A percentile compares a stretch with the other conserved stretches of the same genome.
These are phyloP conservation scores for Ostrea edulis DNA, from an alignment of 1,140 invertebrate genomes.

Conservation along the genomic window DNA sequence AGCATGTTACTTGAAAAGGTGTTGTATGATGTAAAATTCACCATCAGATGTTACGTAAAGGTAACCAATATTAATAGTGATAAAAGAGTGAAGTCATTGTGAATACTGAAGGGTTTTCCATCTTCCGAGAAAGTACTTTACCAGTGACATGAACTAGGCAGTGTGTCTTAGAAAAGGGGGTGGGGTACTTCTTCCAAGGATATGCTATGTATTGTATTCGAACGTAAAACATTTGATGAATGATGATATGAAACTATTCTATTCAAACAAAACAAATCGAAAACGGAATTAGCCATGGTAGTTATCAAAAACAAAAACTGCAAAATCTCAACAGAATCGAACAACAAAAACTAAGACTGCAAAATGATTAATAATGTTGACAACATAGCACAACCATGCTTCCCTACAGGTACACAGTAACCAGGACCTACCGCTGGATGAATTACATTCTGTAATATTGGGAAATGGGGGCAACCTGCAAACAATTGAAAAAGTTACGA, in stretches of 20 bases:
- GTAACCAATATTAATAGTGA: not conserved
- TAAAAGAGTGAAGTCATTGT: not conserved
- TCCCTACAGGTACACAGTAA: not conserved
- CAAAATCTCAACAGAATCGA: not conserved
- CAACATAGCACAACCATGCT: not conserved
- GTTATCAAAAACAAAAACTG: not conserved
- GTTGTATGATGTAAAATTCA: not conserved
- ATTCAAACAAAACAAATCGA: too few species aligned
- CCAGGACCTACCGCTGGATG: not conserved
- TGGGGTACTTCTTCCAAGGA: too few species aligned
- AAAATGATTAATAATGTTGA: not conserved
- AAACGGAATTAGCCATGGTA: too few species aligned
- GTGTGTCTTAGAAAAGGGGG: too few species aligned
- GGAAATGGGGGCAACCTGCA: constrained; percentile 28
- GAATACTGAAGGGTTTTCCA: not conserved
- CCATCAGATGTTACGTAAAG: not conserved
- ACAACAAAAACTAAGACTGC: not conserved
- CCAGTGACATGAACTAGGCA: too few species aligned
- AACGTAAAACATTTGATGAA: too few species aligned
- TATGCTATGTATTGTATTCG: too few species aligned
- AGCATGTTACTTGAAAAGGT: not conserved
- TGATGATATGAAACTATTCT: too few species aligned
- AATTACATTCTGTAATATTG: constrained; percentile 34
- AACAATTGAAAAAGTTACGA: not conserved
- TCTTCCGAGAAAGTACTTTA: not conserved